Conservation (phyloP, 2,113 vertebrate species). For the Podarcis muralis region DNA sequence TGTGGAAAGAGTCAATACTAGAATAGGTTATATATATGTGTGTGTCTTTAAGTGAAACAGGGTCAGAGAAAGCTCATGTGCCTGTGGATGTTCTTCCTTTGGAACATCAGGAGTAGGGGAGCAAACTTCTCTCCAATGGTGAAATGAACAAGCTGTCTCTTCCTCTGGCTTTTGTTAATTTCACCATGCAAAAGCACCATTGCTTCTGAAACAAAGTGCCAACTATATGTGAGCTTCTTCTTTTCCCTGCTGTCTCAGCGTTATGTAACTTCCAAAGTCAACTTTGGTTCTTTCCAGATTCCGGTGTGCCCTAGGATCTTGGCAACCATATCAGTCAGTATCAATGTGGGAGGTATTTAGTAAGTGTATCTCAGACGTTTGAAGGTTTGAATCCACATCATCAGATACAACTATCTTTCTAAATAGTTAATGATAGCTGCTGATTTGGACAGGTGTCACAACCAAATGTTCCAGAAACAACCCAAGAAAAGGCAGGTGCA, state of each 20-base stretch:
- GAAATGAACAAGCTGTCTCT: background rate
- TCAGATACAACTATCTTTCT: background rate
- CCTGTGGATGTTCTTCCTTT: too few relatives aligned
- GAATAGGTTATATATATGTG: too few relatives aligned
- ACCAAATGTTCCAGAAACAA: background rate
- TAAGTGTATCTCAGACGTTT: background rate
- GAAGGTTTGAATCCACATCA: too few relatives aligned
- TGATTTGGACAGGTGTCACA: background rate
- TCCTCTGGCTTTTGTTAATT: too few relatives aligned
- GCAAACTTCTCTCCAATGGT: background rate
- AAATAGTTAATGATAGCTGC: background rate
- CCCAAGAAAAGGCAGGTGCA: background rate
- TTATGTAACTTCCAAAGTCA: background rate
- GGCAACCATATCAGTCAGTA: background rate
- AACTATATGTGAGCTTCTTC: background rate
- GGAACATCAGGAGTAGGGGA: background rate
- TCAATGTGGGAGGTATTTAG: too few relatives aligned
- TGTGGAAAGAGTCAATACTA: too few relatives aligned
- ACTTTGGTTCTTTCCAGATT: background rate
- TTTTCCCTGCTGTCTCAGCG: background rate
- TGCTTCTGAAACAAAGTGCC: background rate
- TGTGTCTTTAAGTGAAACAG: too few relatives aligned
- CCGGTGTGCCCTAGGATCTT: background rate
- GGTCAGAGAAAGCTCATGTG: background rate
- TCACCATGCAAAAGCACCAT: background rate